Evolutionary conservation across 2,113 vertebrate species (phyloP).

Genomic region (Meles meles): DNA sequence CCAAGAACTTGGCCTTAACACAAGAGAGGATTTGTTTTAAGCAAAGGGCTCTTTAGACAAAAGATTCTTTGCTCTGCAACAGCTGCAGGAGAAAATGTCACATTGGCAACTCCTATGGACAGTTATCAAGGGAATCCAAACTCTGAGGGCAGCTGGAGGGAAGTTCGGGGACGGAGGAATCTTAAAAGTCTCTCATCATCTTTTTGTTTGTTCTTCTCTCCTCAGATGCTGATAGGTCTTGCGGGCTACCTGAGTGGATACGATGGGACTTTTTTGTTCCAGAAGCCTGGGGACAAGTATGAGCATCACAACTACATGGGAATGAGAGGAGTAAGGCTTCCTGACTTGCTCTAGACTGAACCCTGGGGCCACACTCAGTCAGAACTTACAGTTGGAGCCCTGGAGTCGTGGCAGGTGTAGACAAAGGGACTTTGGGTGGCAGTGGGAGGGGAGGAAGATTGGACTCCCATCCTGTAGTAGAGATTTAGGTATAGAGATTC

Average conservation of each 20-base stretch:
- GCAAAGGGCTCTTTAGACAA: conserved; percentile 22
- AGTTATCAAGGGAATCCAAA: conserved; percentile 15
- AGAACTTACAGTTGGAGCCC: background rate
- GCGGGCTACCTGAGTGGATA: conserved; percentile 96
- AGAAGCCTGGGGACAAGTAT: conserved; percentile 96
- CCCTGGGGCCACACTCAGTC: background rate
- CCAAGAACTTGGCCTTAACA: conserved; percentile 37
- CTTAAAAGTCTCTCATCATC: background rate
- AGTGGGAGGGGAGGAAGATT: background rate
- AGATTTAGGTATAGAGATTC: background rate
- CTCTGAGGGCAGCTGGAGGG: conserved; percentile 37
- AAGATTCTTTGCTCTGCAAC: conserved; percentile 52
- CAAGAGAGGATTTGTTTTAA: conserved; percentile 62
- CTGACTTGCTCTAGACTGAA: background rate
- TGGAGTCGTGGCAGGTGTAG: conserved; percentile 1
- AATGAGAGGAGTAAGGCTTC: conserved; percentile 95
- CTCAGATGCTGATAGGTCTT: conserved; percentile 96
- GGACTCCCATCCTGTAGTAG: background rate
- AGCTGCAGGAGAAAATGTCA: conserved; percentile 57
- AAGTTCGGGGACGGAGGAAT: background rate
- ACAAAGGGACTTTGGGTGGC: background rate
- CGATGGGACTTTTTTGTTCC: conserved; percentile 94
- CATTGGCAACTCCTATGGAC: background rate
- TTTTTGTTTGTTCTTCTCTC: conserved; percentile 50
- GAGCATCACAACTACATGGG: conserved; percentile 93